Evolutionary conservation across 2,797 vertebrate species (phyloP), one percentile per base, ranked within the genome.

Genomic region (Neosilurus hyrtlii): DNA sequence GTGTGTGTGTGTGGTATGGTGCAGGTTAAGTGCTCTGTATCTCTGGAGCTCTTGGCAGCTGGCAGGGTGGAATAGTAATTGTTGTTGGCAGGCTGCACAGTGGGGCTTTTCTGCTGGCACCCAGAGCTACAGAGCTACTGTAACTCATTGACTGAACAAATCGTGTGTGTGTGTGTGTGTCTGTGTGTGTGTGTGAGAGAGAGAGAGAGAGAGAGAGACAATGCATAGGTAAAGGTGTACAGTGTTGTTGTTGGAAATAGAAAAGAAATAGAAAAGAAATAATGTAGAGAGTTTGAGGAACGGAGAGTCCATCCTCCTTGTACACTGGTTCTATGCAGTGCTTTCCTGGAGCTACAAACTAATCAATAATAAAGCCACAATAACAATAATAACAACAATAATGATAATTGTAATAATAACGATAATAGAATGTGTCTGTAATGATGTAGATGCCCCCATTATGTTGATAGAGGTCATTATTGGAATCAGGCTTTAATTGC

Each of bases 71-170:
- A 87, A 90, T 88, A 90, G 90, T 92, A 89, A 92, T 90, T 91
- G 90, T 90, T 90, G 88, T 90, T 91, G 92, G 91, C 92, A 92
- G 90, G 54, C 80, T 88, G 87, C 89, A 86, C 87, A 89, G 87
- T 87, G 90, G 90, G 88, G 89, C 85, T 87, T 87, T 84, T 86
- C 90, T 90, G 85, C 91, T 93, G 92, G 91, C 92, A 91, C 90
- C 72, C 52, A 71, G 87, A 85, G 2, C 89, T 75, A 79, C 54
- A 71, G 87, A 82, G 1, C 89, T 74, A 81, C 89, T 82, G 89
- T 89, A 90, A 87, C 90, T 89, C 90, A 88, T 83, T 89, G 61
- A 89, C 62, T 86, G 84, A 87, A 86, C 84, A 84, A 85, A 86
- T 87, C 86, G 78, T 86, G 80, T 83, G 68, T 65, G 68, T 83